A percentile compares a stretch with the other conserved stretches of the same genome.
These are phyloP conservation scores for Sebastes cheni DNA, from an alignment of 2,797 vertebrate genomes.

Conservation along the genomic window DNA sequence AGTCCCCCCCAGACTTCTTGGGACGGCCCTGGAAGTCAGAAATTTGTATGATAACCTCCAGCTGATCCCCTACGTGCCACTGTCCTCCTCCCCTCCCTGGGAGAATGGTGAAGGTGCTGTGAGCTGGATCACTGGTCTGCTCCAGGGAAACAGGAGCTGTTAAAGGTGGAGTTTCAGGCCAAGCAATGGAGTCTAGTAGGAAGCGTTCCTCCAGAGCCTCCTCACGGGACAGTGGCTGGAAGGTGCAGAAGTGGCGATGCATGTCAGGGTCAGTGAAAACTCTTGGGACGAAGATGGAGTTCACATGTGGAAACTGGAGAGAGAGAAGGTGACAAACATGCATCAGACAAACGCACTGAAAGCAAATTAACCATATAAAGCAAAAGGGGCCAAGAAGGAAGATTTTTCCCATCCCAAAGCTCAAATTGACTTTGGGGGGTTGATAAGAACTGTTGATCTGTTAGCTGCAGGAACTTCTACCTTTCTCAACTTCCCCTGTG, in stretches of 20 bases:
- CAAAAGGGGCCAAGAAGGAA: too few species aligned
- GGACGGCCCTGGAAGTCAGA: conserved; percentile 25
- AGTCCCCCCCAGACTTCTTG: conserved; percentile 50
- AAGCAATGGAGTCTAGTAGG: conserved; percentile 16
- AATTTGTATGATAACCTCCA: conserved; percentile 33
- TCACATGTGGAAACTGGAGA: background rate
- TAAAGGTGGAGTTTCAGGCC: conserved; percentile 38
- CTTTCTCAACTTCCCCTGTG: too few species aligned
- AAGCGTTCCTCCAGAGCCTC: background rate
- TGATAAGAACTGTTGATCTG: too few species aligned
- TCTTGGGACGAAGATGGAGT: background rate
- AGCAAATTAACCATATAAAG: too few species aligned
- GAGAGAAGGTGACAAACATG: background rate
- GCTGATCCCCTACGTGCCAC: conserved; percentile 37
- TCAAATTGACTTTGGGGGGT: too few species aligned
- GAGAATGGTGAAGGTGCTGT: conserved; percentile 37
- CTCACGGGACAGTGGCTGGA: background rate
- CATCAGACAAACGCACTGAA: background rate
- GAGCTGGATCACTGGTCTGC: conserved; percentile 28
- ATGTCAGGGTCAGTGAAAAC: background rate
- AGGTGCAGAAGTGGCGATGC: background rate
- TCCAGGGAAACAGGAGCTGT: background rate
- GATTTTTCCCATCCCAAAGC: too few species aligned
- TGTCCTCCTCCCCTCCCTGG: background rate
- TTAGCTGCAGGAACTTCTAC: too few species aligned